Evolutionary conservation across 2,888 invertebrate genomes (phyloP).

Genomic region (Scelioninae gen. 2): DNA sequence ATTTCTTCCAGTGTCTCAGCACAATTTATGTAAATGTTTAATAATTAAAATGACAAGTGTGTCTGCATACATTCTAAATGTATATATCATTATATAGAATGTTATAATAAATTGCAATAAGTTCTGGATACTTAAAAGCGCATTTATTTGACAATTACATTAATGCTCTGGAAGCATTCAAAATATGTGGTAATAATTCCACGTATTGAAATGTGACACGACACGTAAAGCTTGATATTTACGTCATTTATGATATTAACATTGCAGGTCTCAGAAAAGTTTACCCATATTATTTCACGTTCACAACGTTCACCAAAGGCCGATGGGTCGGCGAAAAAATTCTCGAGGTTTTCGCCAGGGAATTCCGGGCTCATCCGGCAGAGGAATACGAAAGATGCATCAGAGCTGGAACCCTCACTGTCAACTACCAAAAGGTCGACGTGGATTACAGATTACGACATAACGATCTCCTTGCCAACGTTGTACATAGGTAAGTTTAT

Average conservation of each 20-base stretch:
- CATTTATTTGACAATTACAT: neutral
- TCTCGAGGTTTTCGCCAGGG: conserved; percentile 92
- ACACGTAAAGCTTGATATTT: neutral
- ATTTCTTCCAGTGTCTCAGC: no score
- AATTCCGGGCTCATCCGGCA: conserved; percentile 95
- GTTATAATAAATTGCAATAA: no score
- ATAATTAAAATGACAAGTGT: no score
- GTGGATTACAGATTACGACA: conserved; percentile 94
- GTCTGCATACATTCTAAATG: no score
- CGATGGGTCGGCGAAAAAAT: conserved; percentile 97
- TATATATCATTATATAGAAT: no score
- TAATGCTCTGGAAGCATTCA: no score
- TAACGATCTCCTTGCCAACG: conserved; percentile 94
- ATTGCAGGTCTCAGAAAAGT: conserved; percentile 93
- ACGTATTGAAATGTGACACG: neutral
- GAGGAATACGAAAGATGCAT: conserved; percentile 95
- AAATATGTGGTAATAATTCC: no score
- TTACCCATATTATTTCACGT: conserved; percentile 97
- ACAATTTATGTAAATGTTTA: no score
- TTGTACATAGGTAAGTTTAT: conserved; percentile 89
- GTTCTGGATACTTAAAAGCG: no score
- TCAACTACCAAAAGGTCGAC: conserved; percentile 94
- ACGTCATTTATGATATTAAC: conserved; percentile 66
- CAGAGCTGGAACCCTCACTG: conserved; percentile 92
- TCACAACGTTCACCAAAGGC: conserved; percentile 96